A percentile compares a stretch with the other conserved stretches of the same genome.
phyloP scores from a whole-genome alignment of 2,113 vertebrate genomes.

The Vulpes vulpes region DNA sequence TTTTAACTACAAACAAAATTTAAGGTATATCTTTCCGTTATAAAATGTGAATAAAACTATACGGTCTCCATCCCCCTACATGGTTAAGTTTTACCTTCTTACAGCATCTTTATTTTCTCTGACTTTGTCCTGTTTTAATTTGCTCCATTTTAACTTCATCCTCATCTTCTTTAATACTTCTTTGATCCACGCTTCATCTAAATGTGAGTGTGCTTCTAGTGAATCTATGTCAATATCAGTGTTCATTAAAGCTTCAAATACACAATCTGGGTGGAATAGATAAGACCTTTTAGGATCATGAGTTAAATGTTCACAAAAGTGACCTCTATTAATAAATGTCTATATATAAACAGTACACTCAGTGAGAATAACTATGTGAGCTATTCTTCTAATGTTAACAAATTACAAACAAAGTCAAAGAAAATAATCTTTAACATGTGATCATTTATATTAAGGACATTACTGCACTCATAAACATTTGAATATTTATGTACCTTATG shows the following conservation, averaged over 20 bases:
- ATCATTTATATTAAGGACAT: background rate
- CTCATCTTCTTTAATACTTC: conserved; percentile 92
- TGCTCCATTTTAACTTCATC: conserved; percentile 94
- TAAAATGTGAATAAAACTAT: background rate
- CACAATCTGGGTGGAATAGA: conserved; percentile 88
- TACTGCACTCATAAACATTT: conserved; percentile 45
- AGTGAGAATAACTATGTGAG: background rate
- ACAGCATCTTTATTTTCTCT: conserved; percentile 91
- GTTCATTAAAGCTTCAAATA: conserved; percentile 93
- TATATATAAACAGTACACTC: background rate
- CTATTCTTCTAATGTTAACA: conserved; percentile 46
- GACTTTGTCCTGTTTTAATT: conserved; percentile 88
- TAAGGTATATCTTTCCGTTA: conserved; percentile 14
- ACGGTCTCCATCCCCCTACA: background rate
- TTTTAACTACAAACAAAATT: conserved; percentile 58
- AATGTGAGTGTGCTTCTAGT: conserved; percentile 88
- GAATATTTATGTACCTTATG: conserved; percentile 8
- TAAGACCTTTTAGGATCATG: conserved; percentile 44
- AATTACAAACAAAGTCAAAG: background rate
- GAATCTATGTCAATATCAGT: conserved; percentile 88
- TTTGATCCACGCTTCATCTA: conserved; percentile 92
- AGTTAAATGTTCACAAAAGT: conserved; percentile 50
- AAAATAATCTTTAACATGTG: conserved; percentile 15
- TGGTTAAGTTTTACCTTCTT: conserved; percentile 87
- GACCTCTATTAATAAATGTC: background rate